Base-by-base conservation (phyloP, 2,113 vertebrate genomes). In the Dipodomys ordii region DNA sequence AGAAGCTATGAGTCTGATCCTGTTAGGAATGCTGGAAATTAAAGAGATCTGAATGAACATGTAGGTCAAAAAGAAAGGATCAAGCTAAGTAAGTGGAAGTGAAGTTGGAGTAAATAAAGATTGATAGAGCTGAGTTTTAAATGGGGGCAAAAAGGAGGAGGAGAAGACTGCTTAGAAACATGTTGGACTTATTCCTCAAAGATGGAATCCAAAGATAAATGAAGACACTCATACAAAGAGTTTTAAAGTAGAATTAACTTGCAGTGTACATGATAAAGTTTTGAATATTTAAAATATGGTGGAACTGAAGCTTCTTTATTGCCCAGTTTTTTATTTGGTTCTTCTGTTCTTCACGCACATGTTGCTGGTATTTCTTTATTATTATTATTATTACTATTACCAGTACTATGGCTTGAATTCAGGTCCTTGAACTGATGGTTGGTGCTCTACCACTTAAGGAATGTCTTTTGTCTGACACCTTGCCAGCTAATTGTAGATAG, bases 181-280 rank as follows among this genome's bases (percentile, higher is more conserved):
- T 72, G 13, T 13, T 69, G n/a, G 28, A 13, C 30, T 89, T 87
- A 65, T 46, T 88, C 30, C 30, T 89, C 60, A 74, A 57, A 77
- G 7, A 46, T n/a, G 23, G n/a, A 91, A 84, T 12, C 27, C 65
- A 84, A 85, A 3, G 13, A 11, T 76, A 22, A 25, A 28, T 74
- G 68, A 80, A 88, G 44, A 3, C 27, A 23, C 77, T 80, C 81
- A 23, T 28, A 71, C 18, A 57, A 62, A 35, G 32, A 62, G 3
- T 35, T 83, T 87, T 94, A 78, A 90, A 82, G 49, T 92, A 39
- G n/a, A 25, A 44, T 81, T 76, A 60, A 64, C 74, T 67, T 91
- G 32, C 53, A 46, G 2, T n/a, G 25, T 44, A 60, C 28, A 68
- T 87, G 27, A 49, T 76, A 60, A 27, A 30, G 8, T 74, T 93